Percentiles rank a stretch among this genome's conserved stretches.
Conservation (phyloP, 2,797 vertebrate species). For the Mareca strepera region DNA sequence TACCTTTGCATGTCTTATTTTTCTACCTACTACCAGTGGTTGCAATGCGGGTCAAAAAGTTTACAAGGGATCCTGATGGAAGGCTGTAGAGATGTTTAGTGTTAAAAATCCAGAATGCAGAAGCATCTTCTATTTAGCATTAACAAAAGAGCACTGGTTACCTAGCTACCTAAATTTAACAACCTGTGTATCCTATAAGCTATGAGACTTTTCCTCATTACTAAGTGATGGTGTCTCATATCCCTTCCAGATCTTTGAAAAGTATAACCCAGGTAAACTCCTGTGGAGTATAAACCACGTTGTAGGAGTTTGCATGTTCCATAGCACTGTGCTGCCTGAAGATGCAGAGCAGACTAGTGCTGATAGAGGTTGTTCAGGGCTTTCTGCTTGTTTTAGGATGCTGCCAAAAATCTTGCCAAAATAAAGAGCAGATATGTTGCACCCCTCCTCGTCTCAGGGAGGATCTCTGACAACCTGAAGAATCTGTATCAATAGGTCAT, state of each 20-base stretch:
- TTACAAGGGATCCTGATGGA: background rate
- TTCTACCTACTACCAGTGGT: background rate
- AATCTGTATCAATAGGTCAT: background rate
- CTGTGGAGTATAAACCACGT: background rate
- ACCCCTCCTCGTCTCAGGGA: background rate
- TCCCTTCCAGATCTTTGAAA: background rate
- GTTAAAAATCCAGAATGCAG: background rate
- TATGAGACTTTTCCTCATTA: background rate
- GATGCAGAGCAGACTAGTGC: background rate
- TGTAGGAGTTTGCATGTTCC: background rate
- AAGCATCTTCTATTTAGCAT: background rate
- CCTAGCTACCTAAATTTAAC: background rate
- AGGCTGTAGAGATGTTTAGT: background rate
- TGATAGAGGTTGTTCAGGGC: background rate
- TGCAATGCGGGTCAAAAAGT: background rate
- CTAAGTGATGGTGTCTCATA: background rate
- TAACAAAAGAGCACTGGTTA: background rate
- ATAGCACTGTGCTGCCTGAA: background rate
- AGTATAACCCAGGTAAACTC: background rate
- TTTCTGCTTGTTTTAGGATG: background rate
- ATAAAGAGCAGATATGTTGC: background rate
- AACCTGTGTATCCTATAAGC: background rate
- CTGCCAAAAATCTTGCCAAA: constrained; percentile 31
- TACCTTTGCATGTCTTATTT: background rate
- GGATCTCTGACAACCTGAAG: background rate